These are phyloP conservation scores for Camponotus pennsylvanicus DNA, from an alignment of 1,140 invertebrate species.

Conservation along the genomic window DNA sequence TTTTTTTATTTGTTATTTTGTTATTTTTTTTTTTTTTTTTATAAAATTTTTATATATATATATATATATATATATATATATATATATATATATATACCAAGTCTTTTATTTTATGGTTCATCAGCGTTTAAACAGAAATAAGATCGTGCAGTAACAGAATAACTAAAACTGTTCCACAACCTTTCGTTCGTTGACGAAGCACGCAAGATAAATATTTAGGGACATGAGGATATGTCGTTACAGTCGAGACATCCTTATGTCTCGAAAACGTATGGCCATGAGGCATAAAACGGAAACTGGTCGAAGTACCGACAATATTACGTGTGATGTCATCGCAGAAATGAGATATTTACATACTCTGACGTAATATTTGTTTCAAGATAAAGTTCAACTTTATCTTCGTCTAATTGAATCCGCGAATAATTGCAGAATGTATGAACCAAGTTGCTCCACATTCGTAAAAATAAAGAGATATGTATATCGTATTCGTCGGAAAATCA, in stretches of 20 bases:
- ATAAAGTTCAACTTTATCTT: constrained; percentile 23
- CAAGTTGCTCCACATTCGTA: background rate
- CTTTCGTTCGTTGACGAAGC: background rate
- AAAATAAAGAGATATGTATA: background rate
- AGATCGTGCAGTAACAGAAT: background rate
- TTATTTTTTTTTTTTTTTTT: background rate
- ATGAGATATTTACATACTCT: constrained; percentile 16
- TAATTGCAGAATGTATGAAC: background rate
- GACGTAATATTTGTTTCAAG: constrained; percentile 27
- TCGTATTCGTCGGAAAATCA: background rate
- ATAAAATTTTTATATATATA: background rate
- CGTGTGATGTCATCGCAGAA: constrained; percentile 33
- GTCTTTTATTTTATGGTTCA: background rate
- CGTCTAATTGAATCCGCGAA: background rate
- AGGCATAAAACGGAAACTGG: constrained; percentile 17
- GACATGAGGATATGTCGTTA: background rate
- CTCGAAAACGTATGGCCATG: constrained; percentile 3
- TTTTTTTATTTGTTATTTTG: background rate
- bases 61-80: background rate
- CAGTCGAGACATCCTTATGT: background rate
- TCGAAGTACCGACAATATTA: constrained; percentile 14
- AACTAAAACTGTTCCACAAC: constrained; percentile 29
- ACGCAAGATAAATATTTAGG: constrained; percentile 49
- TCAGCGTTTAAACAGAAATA: background rate
- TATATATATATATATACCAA: background rate